phyloP scores from a whole-genome alignment of 2,888 invertebrate genomes.

The Lepetodrilus schrolli region DNA sequence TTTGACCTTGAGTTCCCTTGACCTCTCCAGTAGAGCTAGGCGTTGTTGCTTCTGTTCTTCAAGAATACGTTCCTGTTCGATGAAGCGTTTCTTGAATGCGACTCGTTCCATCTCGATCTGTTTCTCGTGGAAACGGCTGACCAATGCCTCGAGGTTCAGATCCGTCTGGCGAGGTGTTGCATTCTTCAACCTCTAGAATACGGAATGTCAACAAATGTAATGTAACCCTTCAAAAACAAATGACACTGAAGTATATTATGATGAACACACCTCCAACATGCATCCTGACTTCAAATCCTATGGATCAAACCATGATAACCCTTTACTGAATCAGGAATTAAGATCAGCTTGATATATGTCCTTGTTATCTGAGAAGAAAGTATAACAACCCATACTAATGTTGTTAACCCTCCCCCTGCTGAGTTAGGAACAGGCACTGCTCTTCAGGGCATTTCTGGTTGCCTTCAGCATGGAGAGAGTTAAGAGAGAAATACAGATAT shows the following conservation, averaged over 20 bases:
- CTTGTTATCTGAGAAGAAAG: too few species aligned
- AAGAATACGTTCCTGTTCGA: constrained; percentile 67
- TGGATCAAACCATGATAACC: background rate
- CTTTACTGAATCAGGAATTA: too few species aligned
- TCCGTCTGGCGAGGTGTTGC: constrained; percentile 75
- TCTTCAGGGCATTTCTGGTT: too few species aligned
- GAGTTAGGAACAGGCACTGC: too few species aligned
- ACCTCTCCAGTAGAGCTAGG: constrained; percentile 62
- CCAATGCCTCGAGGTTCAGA: constrained; percentile 70
- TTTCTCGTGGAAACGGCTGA: constrained; percentile 70
- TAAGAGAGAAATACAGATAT: too few species aligned
- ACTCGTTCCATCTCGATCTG: constrained; percentile 71
- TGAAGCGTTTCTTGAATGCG: constrained; percentile 70
- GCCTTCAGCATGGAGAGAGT: too few species aligned
- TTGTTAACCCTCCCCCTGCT: too few species aligned
- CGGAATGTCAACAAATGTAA: too few species aligned
- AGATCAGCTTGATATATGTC: too few species aligned
- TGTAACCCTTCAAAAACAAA: too few species aligned
- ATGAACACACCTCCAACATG: background rate
- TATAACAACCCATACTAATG: too few species aligned
- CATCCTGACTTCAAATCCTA: background rate
- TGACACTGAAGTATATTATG: too few species aligned
- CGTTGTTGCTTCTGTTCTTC: constrained; percentile 67
- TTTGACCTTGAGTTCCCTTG: constrained; percentile 62
- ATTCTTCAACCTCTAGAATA: constrained; percentile 72